phyloP scores from a whole-genome alignment of 2,113 vertebrate species.

The Chaenocephalus aceratus region DNA sequence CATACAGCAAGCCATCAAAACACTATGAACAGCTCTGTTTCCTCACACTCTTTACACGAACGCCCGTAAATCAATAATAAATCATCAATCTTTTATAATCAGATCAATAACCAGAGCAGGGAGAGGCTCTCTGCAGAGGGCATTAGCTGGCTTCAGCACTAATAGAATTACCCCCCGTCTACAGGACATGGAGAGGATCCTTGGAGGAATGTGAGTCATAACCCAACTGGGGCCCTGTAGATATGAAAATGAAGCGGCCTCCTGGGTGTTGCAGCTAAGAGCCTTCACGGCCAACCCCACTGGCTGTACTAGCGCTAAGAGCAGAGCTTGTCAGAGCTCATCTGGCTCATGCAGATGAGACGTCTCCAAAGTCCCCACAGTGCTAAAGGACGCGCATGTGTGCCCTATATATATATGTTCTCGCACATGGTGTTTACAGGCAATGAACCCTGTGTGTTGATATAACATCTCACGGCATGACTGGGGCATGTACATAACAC shows the following conservation, averaged over 20 bases:
- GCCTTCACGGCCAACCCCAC: slow-evolving; percentile 29
- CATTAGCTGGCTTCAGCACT: slow-evolving; percentile 21
- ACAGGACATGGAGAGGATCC: slow-evolving; percentile 6
- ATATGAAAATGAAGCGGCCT: slow-evolving; percentile 42
- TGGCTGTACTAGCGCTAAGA: slow-evolving; percentile 37
- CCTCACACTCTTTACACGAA: slow-evolving; percentile 37
- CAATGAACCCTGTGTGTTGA: slow-evolving; percentile 22
- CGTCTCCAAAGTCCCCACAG: slow-evolving; percentile 28
- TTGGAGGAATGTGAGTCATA: slow-evolving; percentile 30
- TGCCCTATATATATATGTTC: slow-evolving; percentile 51
- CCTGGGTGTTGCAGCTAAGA: slow-evolving; percentile 49
- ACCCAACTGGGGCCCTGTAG: slow-evolving; percentile 5
- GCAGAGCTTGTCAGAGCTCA: slow-evolving; percentile 58
- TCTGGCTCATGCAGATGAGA: slow-evolving; percentile 48
- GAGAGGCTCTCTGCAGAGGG: slow-evolving; percentile 11
- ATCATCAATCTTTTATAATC: slow-evolving; percentile 52
- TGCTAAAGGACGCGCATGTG: slow-evolving; percentile 34
- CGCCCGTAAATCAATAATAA: slow-evolving; percentile 34
- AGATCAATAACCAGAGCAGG: slow-evolving; percentile 34
- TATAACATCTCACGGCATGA: slow-evolving; percentile 38
- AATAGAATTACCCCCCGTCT: slow-evolving; percentile 12
- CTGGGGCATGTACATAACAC: slow-evolving; percentile 29
- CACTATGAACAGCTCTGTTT: slow-evolving; percentile 6
- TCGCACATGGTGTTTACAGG: slow-evolving; percentile 31
- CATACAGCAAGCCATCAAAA: slow-evolving; percentile 28